Percentiles rank a stretch among this genome's conserved stretches.
phyloP scores from a whole-genome alignment of 2,113 vertebrate species.

The Ellobius talpinus region DNA sequence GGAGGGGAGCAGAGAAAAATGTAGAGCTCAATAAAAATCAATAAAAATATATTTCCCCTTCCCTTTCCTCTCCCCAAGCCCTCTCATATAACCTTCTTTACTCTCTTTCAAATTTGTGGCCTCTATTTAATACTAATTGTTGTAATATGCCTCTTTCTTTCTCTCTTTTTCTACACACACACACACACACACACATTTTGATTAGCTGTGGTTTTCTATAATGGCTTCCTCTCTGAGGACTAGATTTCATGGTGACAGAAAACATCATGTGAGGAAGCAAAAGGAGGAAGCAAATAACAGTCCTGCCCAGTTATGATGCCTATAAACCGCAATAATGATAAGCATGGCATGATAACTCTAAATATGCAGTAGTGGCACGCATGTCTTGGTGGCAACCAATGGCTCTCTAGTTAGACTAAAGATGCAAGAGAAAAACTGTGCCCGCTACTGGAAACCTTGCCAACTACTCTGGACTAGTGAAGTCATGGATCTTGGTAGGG shows the following conservation, averaged over 20 bases:
- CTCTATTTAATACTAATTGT: not conserved
- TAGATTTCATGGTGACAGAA: not conserved
- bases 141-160: not conserved
- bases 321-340: too few species aligned
- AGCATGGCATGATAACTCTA: not conserved
- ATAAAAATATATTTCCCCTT: not conserved
- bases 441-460: not conserved
- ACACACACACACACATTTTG: not conserved
- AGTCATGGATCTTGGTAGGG: not conserved
- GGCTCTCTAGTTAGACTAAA: not conserved
- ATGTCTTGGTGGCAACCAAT: not conserved
- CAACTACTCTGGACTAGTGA: not conserved
- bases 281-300: not conserved
- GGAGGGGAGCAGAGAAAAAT: too few species aligned
- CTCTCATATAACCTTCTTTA: not conserved
- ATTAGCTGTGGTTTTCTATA: not conserved
- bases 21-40: too few species aligned
- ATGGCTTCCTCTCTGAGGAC: too few species aligned
- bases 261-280: not conserved
- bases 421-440: not conserved
- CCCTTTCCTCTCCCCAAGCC: not conserved
- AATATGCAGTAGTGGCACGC: not conserved
- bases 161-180: not conserved
- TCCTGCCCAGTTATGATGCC: not conserved
- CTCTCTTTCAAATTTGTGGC: not conserved